Conservation (phyloP, 1,140 invertebrate genomes). For the Tribolium castaneum region DNA sequence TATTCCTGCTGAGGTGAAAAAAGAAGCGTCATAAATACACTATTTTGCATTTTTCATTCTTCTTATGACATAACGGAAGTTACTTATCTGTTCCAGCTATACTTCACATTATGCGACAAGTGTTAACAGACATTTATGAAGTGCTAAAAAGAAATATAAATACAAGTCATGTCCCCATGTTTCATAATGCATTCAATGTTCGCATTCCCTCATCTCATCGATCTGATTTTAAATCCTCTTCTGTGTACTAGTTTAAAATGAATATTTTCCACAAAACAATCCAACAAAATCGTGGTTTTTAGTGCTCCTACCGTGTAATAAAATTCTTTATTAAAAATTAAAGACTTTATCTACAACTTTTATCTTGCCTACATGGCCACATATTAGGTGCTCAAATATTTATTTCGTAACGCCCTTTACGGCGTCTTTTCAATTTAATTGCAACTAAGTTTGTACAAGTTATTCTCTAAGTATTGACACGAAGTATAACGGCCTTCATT, state of each 20-base stretch:
- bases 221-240: not conserved
- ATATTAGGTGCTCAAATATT: conserved; percentile 29
- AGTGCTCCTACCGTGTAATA: not conserved
- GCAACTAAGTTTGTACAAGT: too few species aligned
- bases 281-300: not conserved
- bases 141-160: not conserved
- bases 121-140: not conserved
- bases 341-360: conserved; percentile 19
- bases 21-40: too few species aligned
- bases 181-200: not conserved
- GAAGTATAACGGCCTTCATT: not conserved
- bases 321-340: conserved; percentile 26
- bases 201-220: not conserved
- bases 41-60: not conserved
- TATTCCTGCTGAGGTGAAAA: too few species aligned
- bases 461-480: not conserved
- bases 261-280: not conserved
- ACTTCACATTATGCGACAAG: not conserved
- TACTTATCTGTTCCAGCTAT: not conserved
- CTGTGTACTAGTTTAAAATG: not conserved
- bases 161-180: not conserved
- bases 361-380: conserved; percentile 17
- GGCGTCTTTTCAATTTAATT: not conserved
- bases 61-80: not conserved
- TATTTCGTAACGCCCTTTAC: not conserved